Base-by-base conservation (phyloP, 2,888 invertebrate genomes). In the Chouioia cunea region DNA sequence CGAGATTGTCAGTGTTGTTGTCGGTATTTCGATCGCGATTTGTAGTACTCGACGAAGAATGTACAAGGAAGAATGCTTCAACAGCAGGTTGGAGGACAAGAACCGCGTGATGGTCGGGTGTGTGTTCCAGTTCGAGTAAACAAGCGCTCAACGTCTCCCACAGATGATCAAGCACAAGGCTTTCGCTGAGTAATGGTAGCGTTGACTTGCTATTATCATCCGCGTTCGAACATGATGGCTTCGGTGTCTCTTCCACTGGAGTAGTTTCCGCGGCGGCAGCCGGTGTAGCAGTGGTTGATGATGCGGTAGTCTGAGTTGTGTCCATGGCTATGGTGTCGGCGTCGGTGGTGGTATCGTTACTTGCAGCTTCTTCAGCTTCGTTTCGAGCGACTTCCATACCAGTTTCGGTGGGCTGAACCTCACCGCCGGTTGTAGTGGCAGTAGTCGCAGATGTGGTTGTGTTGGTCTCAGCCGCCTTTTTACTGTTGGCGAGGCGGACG, bases 31-130 rank as follows among this genome's bases (percentile, higher is more conserved):
- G 78, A 54, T 79, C 80, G 22, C 82, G 80, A 43, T 77, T 78
- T 47, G 80, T 79, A 73, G 83, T 82, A 83, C 89, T 87, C 74
- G 89, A 85, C 77, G 92, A 91, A 18, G 94, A 93, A 82, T 96
- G 95, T 2, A 95, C 94, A 65, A 96, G 87, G 88, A 96, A 96
- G 87, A 96, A 96, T 14, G 95, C 94, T 86, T 96, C 96, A 2
- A 96, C 95, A 4, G 95, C 93, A 27, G 95, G 94, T 86, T 91
- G 80, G 67, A 96, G 87, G 27, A 95, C 93, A 44, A 95, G 89
- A 20, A 95, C 95, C 52, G 95, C 95, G 86, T 95, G 94, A 80
- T 93, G 93, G 86, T 96, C 95, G 27, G 93, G 93, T 36, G 94
- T 94, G 80, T 93, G 91, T 76, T 94, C 93, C 70, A 96, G 86